Evolutionary conservation across 2,797 vertebrate genomes (phyloP).

Genomic region (Calcarius lapponicus): DNA sequence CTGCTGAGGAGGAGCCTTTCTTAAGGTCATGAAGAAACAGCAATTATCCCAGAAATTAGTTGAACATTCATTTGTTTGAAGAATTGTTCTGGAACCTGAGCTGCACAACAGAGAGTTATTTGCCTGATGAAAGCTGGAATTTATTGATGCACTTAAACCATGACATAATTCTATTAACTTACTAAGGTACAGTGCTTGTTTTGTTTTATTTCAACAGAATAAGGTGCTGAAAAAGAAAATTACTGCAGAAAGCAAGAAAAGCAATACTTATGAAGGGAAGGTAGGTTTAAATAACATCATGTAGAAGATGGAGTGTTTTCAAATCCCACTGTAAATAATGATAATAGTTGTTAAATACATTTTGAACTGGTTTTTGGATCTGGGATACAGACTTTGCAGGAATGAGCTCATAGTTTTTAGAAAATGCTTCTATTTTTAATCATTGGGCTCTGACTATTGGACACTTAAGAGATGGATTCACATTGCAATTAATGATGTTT

Average conservation of each 20-base stretch:
- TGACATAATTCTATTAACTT: not conserved
- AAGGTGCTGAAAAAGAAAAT: slow-evolving; percentile 85
- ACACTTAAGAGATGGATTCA: not conserved
- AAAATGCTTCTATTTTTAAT: not conserved
- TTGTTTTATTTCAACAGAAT: slow-evolving; percentile 79
- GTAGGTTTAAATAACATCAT: slow-evolving; percentile 61
- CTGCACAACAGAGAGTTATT: not conserved
- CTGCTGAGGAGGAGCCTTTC: not conserved
- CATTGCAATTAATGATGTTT: not conserved
- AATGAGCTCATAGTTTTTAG: not conserved
- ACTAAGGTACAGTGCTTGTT: not conserved
- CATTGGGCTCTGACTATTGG: not conserved
- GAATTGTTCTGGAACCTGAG: not conserved
- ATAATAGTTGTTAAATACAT: not conserved
- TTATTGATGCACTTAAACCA: not conserved
- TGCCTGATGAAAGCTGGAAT: not conserved
- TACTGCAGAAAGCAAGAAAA: slow-evolving; percentile 78
- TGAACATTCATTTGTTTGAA: not conserved
- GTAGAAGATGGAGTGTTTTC: not conserved
- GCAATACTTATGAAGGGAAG: slow-evolving; percentile 77
- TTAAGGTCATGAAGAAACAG: not conserved
- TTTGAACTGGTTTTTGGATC: not conserved
- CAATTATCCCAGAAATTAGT: not conserved
- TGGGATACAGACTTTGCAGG: not conserved
- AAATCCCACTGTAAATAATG: not conserved